Base-by-base conservation (phyloP, 2,113 vertebrate genomes). In the Arvicanthis niloticus region DNA sequence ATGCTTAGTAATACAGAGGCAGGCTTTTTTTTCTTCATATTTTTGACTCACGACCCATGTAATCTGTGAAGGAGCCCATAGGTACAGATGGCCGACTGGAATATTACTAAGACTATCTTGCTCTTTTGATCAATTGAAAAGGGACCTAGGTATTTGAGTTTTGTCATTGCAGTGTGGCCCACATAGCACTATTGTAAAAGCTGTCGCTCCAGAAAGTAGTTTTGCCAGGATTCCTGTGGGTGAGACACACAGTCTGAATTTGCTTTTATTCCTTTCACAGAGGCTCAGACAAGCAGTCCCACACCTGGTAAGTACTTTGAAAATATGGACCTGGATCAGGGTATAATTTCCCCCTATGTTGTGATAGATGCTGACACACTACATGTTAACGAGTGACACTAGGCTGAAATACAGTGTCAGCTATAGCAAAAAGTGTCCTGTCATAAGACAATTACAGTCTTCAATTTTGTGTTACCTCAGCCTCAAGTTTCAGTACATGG, bases 241-340 rank as follows among this genome's bases (percentile, higher is more conserved):
- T 77, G 51, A 90, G 62, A n/a, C 31, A 51, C 13, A 21, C 12
- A 26, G 0, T 45, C 92, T 94, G 21, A 94, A 70, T 88, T 94
- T 93, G 37, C 26, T 93, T 92, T 93, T 65, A 7, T 94, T 94
- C 37, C 17, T 60, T 96, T 88, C 67, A 51, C 12, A 94, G 95
- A 0, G 58, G 29, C 90, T 1, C 2, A 22, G 4, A 4, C 93
- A 85, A 2, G 48, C 21, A 0, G 12, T 40, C 0, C 17, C 51
- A 48, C 5, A 48, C 0, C 2, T 42, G 42, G 94, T 96, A 93
- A 93, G 91, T 77, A 70, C 73, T 87, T 77, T 62, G 37, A 65
- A 91, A 94, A 91, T 0, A 37, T 60, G n/a, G 56, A 12, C 9
- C 0, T 37, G 17, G 58, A 12, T 91, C 80, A 29, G 8, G 45